Evolutionary conservation across 2,797 vertebrate species (phyloP), one percentile per base, ranked within the genome.

Genomic region (Micropoecilia bifurca): DNA sequence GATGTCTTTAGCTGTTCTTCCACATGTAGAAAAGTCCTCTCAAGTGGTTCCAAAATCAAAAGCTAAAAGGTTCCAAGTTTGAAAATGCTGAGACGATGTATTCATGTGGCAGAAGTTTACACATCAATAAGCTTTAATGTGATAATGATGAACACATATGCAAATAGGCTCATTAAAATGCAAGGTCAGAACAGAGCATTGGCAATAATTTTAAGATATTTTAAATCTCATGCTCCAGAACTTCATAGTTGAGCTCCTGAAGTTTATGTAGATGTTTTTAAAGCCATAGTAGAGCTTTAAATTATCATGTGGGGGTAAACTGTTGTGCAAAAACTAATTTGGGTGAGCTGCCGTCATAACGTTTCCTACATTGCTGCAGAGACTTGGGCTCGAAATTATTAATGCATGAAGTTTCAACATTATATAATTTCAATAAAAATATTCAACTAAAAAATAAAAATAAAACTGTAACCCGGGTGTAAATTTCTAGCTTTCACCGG

Each of bases 111-210:
- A 59, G 85, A 82, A 89, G 68, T 84, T 90, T 85, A 86, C 81
- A 89, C 90, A 89, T 90, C 79, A 90, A 75, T 80, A 74, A 63
- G 80, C 78, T 61, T 83, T 28, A 84, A 78, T 76, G 87, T 78
- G 84, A 89, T 88, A 86, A 91, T 81, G 87, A 89, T 86, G 74
- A 79, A 82, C 80, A 82, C 76, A 28, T 74, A 89, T 55, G 79
- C 81, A 92, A 88, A 91, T 92, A 69, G 87, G 80, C 68, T 85
- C 45, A 89, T 92, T 91, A 80, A 90, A 87, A 88, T 87, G 73
- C 79, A 75, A 55, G 36, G 71, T 75, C 55, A 20, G 50, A 63
- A 25, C 63, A 74, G 71, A 74, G 76, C 74, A 73, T 36, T 88
- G 68, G 71, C 59, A 87, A 73, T 80, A n/a, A 80, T 83, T 84